phyloP scores from a whole-genome alignment of 2,113 vertebrate genomes.

The Platysternon megacephalum region DNA sequence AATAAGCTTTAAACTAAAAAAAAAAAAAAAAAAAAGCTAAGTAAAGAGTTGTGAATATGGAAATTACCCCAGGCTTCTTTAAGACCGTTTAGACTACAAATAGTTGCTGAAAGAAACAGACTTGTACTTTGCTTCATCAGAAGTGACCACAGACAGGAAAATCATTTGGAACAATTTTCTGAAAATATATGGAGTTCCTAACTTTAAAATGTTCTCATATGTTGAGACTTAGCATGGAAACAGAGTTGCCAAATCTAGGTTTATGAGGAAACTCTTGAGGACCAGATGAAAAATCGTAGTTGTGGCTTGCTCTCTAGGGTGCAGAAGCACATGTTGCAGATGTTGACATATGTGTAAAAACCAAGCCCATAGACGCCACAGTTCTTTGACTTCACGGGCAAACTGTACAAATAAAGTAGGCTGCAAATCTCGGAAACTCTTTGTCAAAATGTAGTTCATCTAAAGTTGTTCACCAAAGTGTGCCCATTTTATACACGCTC shows the following conservation, averaged over 20 bases:
- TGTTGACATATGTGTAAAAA: no score
- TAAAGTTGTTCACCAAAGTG: neutral
- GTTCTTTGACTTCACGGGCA: neutral
- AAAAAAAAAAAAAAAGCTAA: no score
- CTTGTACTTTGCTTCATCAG: neutral
- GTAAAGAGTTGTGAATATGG: no score
- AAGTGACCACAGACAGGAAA: neutral
- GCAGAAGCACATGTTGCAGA: no score
- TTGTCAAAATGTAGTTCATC: neutral
- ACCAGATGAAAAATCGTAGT: neutral
- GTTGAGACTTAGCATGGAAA: neutral
- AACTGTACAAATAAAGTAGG: neutral
- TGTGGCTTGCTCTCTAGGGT: neutral
- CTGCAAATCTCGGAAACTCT: neutral
- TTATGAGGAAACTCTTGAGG: no score
- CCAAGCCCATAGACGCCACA: neutral
- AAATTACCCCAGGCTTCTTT: no score
- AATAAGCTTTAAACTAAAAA: no score
- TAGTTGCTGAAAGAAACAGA: neutral
- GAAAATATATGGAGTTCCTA: neutral
- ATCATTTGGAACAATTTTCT: neutral
- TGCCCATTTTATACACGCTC: neutral
- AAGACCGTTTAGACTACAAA: no score
- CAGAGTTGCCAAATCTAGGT: neutral
- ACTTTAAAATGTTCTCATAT: neutral